Base-by-base conservation (phyloP, 2,113 vertebrate species). In the Cynocephalus volans region DNA sequence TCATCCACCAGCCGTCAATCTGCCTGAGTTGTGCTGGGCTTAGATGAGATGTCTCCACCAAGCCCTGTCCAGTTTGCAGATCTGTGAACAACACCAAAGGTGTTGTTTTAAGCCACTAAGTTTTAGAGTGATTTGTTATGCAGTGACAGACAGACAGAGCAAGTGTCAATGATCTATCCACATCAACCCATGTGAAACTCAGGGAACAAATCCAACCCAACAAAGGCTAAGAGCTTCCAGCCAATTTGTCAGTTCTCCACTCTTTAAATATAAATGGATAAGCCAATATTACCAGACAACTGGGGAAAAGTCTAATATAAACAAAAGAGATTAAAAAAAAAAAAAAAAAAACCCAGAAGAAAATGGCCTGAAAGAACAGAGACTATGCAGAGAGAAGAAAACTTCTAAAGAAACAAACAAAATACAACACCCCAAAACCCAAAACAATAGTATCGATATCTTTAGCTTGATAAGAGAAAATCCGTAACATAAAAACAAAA, bases 321-420 rank as follows among this genome's bases (percentile, higher is more conserved):
- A 79, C 52, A 31, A 52, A 75, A 80, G n/a, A 58, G n/a, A 81
- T 79, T 19, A 77, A 93, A 84, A 70, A 54, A 76, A 88, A 77
- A 93, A 84, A 70, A 54, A 76, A 88, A 88, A 28, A 81, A 72
- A 67, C 8, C 41, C 41, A 41, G 85, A 52, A 69, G 60, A 69
- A 79, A 79, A 79, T 31, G 48, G 41, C 4, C 50, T 19, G 31
- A 50, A 81, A 92, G 75, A 64, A 65, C 17, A 48, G 26, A 85
- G 62, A 50, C 70, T 79, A 23, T 50, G 36, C 31, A 84, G 33
- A 79, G 48, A 72, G 33, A 58, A 60, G 62, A 93, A 93, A 75
- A 33, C 6, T 50, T 70, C 69, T 31, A 60, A 85, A 36, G 62
- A 77, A 85, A 67, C 31, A 67, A 67, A 67, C 28, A 52, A 45